Conservation (phyloP, 2,113 vertebrate genomes). For the Kryptolebias marmoratus region DNA sequence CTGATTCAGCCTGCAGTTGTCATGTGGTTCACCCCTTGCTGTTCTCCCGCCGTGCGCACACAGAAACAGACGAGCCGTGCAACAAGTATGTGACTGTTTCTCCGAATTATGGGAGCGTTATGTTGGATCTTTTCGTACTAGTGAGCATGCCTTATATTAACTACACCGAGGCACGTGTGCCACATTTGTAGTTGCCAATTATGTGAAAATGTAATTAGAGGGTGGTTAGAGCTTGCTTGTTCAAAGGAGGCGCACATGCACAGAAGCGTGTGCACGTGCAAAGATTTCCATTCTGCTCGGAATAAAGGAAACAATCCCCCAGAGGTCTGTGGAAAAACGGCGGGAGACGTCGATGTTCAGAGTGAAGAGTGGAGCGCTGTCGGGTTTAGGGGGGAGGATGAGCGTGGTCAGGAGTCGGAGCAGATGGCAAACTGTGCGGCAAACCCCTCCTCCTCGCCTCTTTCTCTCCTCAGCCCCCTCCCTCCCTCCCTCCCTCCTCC, state of each 20-base stretch:
- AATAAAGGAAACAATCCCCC: conserved; percentile 44
- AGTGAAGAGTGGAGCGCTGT: conserved; percentile 28
- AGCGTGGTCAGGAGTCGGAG: conserved; percentile 83
- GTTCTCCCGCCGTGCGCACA: conserved; percentile 3
- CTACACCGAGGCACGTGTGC: conserved; percentile 21
- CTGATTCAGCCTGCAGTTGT: conserved; percentile 26
- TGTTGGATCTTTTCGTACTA: background rate
- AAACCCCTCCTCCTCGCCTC: conserved; percentile 37
- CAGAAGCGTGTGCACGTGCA: background rate
- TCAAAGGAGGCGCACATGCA: conserved; percentile 3
- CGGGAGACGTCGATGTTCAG: conserved; percentile 36
- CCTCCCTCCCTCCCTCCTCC: conserved; percentile 31
- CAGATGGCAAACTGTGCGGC: conserved; percentile 83
- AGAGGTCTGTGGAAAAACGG: conserved; percentile 47
- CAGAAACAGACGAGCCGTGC: background rate
- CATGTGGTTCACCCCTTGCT: conserved; percentile 17
- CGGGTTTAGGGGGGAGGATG: conserved; percentile 42
- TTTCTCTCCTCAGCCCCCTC: background rate
- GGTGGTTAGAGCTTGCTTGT: background rate
- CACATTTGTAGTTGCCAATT: conserved; percentile 13
- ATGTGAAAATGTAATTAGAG: conserved; percentile 34
- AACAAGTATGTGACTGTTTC: conserved; percentile 18
- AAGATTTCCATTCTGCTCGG: conserved; percentile 36
- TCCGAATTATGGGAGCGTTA: background rate
- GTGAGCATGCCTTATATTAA: background rate